These are phyloP conservation scores for Anabacerthia variegaticeps DNA, from an alignment of 2,797 vertebrate species.

Conservation along the genomic window DNA sequence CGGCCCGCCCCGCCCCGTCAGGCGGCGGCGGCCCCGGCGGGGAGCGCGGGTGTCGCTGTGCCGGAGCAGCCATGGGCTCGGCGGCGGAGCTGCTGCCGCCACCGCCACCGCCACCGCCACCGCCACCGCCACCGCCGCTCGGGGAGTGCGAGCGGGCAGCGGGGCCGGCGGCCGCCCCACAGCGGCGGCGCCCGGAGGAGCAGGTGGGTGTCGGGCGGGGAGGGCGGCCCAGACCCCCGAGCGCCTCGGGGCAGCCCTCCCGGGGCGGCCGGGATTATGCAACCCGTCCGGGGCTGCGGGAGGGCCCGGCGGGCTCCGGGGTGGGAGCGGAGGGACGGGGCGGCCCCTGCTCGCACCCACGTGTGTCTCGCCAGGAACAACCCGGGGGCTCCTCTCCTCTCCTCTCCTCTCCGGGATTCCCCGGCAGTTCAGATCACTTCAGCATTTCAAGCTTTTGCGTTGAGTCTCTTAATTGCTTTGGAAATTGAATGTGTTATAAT, in stretches of 20 bases:
- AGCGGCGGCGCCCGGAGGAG: slow-evolving; percentile 14
- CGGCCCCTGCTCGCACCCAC: neutral
- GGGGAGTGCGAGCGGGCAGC: neutral
- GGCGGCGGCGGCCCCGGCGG: neutral
- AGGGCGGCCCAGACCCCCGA: neutral
- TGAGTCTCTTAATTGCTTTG: rapidly evolving
- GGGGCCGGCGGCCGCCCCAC: neutral
- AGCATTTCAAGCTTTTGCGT: neutral
- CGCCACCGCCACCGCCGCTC: neutral
- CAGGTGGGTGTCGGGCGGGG: slow-evolving; percentile 11
- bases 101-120: neutral
- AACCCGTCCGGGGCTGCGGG: neutral
- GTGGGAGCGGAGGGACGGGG: rapidly evolving
- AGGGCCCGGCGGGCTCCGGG: neutral
- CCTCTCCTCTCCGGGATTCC: neutral
- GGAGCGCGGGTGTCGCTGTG: neutral
- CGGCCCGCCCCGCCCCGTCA: neutral
- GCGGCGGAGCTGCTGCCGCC: neutral
- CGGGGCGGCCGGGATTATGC: neutral
- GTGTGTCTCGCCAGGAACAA: neutral
- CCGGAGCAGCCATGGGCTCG: neutral
- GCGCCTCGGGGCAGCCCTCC: neutral
- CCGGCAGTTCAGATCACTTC: neutral
- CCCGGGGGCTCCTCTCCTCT: neutral
- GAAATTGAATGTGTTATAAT: neutral